Conservation (phyloP, 2,113 vertebrate species). For the Kryptolebias marmoratus region DNA sequence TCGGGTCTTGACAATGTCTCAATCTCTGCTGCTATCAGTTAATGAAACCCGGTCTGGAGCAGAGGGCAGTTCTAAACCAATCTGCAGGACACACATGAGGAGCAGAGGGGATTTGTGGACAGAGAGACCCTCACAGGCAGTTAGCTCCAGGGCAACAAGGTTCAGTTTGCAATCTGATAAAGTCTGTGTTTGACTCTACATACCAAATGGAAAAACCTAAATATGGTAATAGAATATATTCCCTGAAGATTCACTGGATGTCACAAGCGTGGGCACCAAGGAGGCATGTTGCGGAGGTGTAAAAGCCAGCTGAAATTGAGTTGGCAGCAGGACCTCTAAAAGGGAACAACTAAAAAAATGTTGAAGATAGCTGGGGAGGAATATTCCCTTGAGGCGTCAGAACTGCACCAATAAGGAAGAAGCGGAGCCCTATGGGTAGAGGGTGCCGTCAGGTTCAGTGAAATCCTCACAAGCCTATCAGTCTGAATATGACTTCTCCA, state of each 20-base stretch:
- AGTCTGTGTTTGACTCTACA: conserved; percentile 37
- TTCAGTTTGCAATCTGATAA: conserved; percentile 38
- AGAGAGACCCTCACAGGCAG: conserved; percentile 45
- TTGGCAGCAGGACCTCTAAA: conserved; percentile 41
- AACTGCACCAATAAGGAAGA: conserved; percentile 38
- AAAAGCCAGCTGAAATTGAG: conserved; percentile 47
- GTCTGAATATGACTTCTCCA: conserved; percentile 57
- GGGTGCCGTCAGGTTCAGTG: conserved; percentile 54
- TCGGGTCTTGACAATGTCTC: conserved; percentile 66
- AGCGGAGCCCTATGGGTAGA: conserved; percentile 43
- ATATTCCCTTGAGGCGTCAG: conserved; percentile 40
- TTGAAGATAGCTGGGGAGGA: conserved; percentile 27
- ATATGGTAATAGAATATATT: conserved; percentile 45
- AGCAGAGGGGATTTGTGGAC: conserved; percentile 55
- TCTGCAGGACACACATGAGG: conserved; percentile 60
- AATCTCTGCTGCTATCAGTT: conserved; percentile 77
- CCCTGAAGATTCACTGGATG: conserved; percentile 32
- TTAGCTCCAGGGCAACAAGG: conserved; percentile 19
- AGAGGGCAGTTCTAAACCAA: conserved; percentile 62
- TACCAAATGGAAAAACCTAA: conserved; percentile 45
- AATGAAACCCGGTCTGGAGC: conserved; percentile 70
- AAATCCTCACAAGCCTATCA: conserved; percentile 57
- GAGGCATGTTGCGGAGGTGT: conserved; percentile 39
- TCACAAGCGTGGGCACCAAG: conserved; percentile 18
- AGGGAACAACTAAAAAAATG: conserved; percentile 23